Conservation (phyloP, 2,888 invertebrate genomes). For the Thera obeliscata region DNA sequence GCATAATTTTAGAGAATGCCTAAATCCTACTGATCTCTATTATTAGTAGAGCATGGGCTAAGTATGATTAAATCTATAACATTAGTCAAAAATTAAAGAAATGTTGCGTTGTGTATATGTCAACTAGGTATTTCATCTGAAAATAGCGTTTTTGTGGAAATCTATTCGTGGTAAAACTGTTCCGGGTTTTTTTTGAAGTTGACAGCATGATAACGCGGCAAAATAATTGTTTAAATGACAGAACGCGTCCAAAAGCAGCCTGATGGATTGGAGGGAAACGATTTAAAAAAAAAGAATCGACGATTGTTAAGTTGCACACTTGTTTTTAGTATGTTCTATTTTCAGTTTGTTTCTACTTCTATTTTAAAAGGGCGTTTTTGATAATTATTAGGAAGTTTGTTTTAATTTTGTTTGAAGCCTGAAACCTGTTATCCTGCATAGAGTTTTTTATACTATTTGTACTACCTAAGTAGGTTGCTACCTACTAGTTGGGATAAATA, state of each 20-base stretch:
- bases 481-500: too few species aligned
- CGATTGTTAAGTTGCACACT: conserved; percentile 60
- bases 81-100: conserved; percentile 6
- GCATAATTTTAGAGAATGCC: too few species aligned
- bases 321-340: conserved; percentile 55
- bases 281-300: conserved; percentile 63
- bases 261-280: conserved; percentile 68
- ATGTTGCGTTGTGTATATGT: conserved; percentile 34
- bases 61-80: neutral
- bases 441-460: too few species aligned
- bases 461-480: too few species aligned
- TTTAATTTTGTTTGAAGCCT: neutral
- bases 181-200: conserved; percentile 41
- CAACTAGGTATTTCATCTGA: conserved; percentile 41
- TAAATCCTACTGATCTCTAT: too few species aligned
- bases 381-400: neutral
- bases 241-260: conserved; percentile 62
- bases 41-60: too few species aligned
- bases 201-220: conserved; percentile 74
- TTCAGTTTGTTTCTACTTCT: conserved; percentile 42
- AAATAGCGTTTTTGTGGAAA: conserved; percentile 38
- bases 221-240: conserved; percentile 80
- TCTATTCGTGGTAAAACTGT: conserved; percentile 35
- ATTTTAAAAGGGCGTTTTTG: conserved; percentile 4
- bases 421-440: neutral